Evolutionary conservation across 1,140 invertebrate species (phyloP).

Genomic region (Pinna nobilis): DNA sequence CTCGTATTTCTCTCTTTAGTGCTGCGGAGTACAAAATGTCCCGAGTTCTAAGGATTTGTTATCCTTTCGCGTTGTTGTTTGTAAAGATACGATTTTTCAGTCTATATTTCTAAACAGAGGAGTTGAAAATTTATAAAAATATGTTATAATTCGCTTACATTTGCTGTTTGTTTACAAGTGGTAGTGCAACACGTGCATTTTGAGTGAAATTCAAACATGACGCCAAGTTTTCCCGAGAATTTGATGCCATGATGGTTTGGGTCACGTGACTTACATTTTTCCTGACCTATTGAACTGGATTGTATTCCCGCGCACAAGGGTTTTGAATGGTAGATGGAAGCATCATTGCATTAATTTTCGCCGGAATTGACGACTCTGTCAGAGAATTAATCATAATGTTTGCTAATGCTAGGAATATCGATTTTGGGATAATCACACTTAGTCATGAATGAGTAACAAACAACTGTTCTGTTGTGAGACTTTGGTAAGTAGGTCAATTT

Average conservation of each 20-base stretch:
- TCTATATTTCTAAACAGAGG: no score
- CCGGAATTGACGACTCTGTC: neutral
- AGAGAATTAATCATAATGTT: slow-evolving; percentile 3
- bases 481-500: slow-evolving; percentile 53
- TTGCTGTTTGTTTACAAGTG: slow-evolving; percentile 20
- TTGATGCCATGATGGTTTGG: slow-evolving; percentile 66
- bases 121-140: no score
- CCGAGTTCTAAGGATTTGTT: slow-evolving; percentile 47
- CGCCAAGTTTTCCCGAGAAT: slow-evolving; percentile 63
- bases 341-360: neutral
- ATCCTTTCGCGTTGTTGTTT: slow-evolving; percentile 59
- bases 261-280: slow-evolving; percentile 67
- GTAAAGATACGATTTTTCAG: no score
- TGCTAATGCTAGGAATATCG: slow-evolving; percentile 3
- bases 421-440: slow-evolving; percentile 36
- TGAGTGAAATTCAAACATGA: slow-evolving; percentile 65
- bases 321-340: slow-evolving; percentile 14
- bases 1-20: slow-evolving; percentile 38
- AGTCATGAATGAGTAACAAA: slow-evolving; percentile 54
- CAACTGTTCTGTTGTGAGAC: slow-evolving; percentile 18
- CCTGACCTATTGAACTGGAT: slow-evolving; percentile 68
- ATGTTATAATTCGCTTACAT: slow-evolving; percentile 4
- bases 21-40: slow-evolving; percentile 58
- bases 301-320: slow-evolving; percentile 58
- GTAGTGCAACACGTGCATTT: slow-evolving; percentile 57